phyloP scores from a whole-genome alignment of 2,888 invertebrate genomes.

The Drosophila stalkeri region DNA sequence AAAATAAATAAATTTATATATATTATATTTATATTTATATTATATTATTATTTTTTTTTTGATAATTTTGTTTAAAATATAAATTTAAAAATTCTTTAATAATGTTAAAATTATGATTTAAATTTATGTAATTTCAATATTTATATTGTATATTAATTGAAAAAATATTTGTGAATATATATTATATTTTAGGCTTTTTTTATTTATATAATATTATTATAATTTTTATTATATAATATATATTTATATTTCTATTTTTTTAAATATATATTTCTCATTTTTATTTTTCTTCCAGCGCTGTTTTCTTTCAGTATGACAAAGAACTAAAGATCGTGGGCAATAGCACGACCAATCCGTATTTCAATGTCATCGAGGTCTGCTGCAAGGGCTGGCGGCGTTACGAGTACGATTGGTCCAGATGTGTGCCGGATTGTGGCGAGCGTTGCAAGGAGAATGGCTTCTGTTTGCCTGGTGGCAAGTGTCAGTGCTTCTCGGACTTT shows the following conservation, averaged over 20 bases:
- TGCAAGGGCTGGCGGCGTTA: constrained; percentile 90
- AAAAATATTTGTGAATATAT: not conserved
- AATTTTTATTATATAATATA: not conserved
- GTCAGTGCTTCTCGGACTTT: constrained; percentile 83
- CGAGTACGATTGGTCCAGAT: constrained; percentile 87
- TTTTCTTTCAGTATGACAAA: constrained; percentile 83
- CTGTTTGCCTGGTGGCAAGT: constrained; percentile 84
- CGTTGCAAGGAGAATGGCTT: constrained; percentile 85
- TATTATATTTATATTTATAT: no score
- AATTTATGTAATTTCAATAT: not conserved
- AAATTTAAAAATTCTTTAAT: no score
- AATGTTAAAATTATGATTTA: no score
- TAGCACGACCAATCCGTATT: constrained; percentile 72
- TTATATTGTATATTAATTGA: not conserved
- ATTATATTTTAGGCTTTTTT: not conserved
- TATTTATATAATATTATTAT: not conserved
- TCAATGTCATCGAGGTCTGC: constrained; percentile 89
- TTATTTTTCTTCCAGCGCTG: constrained; percentile 61
- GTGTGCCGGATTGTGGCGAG: constrained; percentile 85
- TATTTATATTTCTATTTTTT: not conserved
- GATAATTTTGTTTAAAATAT: no score
- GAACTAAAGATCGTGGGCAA: constrained; percentile 85
- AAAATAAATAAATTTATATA: no score
- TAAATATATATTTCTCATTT: not conserved
- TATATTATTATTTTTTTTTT: no score